Base-by-base conservation (phyloP, 2,113 vertebrate genomes). In the Calypte anna region DNA sequence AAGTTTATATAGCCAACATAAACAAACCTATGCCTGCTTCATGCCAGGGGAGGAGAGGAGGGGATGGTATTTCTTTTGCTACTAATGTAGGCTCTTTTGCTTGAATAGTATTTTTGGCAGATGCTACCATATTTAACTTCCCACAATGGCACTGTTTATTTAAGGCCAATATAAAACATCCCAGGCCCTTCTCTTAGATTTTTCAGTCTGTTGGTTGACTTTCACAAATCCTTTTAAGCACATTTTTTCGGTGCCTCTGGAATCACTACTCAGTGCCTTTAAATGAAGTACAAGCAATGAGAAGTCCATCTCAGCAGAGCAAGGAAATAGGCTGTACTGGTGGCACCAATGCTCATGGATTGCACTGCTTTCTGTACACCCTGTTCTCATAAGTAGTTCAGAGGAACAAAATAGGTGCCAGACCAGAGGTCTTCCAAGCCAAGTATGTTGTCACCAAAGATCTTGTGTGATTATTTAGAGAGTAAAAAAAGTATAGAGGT, bases 121-220 rank as follows among this genome's bases (percentile, higher is more conserved):
- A 86, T 83, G 88, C 57, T 81, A 92, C 80, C 91, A 94, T 93
- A 95, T 94, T 95, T 96, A 95, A 94, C 95, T 93, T 96, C 92
- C 86, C 83, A 93, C 94, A 96, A 96, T 92, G 96, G 92, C 86
- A 95, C 83, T 96, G 92, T 96, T 96, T 96, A 96, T 86, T 91
- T 94, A 95, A 96, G 94, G 91, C 48, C 64, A 93, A 78, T 93
- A 88, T 88, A 91, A 95, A 96, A 92, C 53, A 95, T 84, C 83
- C 64, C 91, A 88, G 88, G 92, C 57, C 94, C 73, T 95, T 86
- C 92, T 83, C 80, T 93, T 28, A 67, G 86, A 75, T 90, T 96
- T 91, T 86, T 90, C 76, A 90, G 88, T 70, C 86, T 8, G 69
- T 86, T 48, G 5, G 76, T 94, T 86, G 73, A 78, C 86, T 96